Evolutionary conservation across 2,888 invertebrate genomes (phyloP).

Genomic region (Malthinus flaveolus): DNA sequence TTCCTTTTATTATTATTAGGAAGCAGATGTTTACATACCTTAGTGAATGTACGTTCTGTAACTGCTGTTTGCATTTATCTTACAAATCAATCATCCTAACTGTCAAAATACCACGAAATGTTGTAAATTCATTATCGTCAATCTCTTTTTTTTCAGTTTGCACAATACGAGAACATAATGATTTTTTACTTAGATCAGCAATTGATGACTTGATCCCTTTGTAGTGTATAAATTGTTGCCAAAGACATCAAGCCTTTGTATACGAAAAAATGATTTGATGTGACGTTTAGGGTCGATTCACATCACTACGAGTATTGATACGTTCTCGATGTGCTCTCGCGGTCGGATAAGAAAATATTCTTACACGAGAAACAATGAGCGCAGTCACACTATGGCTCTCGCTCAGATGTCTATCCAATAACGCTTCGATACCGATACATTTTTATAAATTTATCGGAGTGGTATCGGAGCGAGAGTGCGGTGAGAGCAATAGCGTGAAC

Average conservation of each 20-base stretch:
- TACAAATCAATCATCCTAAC: constrained; percentile 26
- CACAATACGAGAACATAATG: constrained; percentile 9
- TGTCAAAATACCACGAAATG: constrained; percentile 21
- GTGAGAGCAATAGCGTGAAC: too few relatives aligned
- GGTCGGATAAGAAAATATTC: too few relatives aligned
- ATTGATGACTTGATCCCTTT: constrained; percentile 7
- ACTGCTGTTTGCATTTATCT: constrained; percentile 24
- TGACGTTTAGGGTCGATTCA: too few relatives aligned
- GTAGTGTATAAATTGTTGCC: not conserved
- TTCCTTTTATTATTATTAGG: constrained; percentile 14
- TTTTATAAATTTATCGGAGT: too few relatives aligned
- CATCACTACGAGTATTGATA: too few relatives aligned
- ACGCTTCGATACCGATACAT: too few relatives aligned
- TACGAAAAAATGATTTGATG: too few relatives aligned
- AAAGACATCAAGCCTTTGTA: not conserved
- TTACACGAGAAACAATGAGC: too few relatives aligned
- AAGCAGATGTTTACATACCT: constrained; percentile 20
- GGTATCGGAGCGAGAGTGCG: too few relatives aligned
- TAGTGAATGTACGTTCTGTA: constrained; percentile 19
- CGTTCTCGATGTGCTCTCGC: too few relatives aligned
- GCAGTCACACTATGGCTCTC: too few relatives aligned
- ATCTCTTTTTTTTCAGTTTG: constrained; percentile 12
- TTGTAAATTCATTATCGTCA: constrained; percentile 19
- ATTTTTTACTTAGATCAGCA: constrained; percentile 11
- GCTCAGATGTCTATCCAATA: too few relatives aligned